These are phyloP conservation scores for Caerostris darwini DNA, from an alignment of 1,140 invertebrate species.

Conservation along the genomic window DNA sequence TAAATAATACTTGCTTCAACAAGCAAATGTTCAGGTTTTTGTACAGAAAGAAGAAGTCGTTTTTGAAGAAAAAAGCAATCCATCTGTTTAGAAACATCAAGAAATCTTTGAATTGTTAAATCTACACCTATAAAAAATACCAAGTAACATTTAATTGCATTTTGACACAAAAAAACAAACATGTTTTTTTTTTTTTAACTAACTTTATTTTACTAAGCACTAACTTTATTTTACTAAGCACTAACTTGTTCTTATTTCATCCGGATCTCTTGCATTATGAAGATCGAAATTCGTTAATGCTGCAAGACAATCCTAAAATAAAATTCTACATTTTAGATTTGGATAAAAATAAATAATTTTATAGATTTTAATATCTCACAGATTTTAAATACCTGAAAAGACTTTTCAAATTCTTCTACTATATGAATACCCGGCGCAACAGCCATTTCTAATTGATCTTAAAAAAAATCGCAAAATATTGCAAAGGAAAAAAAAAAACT, in stretches of 20 bases:
- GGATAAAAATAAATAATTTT: background rate
- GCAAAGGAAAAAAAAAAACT: too few relatives aligned
- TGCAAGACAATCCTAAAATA: slow-evolving; percentile 90
- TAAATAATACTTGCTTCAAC: slow-evolving; percentile 86
- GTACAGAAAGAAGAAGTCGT: slow-evolving; percentile 91
- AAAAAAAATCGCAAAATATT: too few relatives aligned
- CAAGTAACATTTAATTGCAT: background rate
- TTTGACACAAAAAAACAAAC: background rate
- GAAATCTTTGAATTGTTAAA: slow-evolving; percentile 90
- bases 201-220: slow-evolving; percentile 11
- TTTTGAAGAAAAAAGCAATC: slow-evolving; percentile 97
- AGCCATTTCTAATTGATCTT: background rate
- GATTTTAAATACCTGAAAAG: slow-evolving; percentile 10
- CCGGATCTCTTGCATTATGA: slow-evolving; percentile 84
- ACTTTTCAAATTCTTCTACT: slow-evolving; percentile 64
- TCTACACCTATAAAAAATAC: slow-evolving; percentile 85
- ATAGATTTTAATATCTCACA: background rate
- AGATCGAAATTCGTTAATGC: slow-evolving; percentile 92
- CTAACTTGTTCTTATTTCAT: slow-evolving; percentile 81
- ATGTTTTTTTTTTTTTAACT: background rate
- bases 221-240: slow-evolving; percentile 78
- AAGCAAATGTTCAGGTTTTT: slow-evolving; percentile 94
- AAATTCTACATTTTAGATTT: slow-evolving; percentile 38
- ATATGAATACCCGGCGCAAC: slow-evolving; percentile 63
- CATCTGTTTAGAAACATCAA: slow-evolving; percentile 94